These are phyloP conservation scores for human DNA, from an alignment of 2,113 vertebrate genomes.

Conservation along the genomic window GRCh38 chr1:243857501-243858000, in stretches of 20 bases:
- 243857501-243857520: too few species aligned
- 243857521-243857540: too few species aligned
- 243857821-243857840: not conserved
- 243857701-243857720: not conserved
- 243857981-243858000: not conserved
- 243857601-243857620: not conserved
- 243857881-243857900: not conserved
- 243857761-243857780: not conserved
- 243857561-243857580: not conserved
- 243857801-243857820: not conserved
- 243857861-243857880: not conserved
- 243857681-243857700: not conserved
- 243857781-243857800: not conserved
- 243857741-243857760: not conserved
- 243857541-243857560: too few species aligned
- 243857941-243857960: not conserved
- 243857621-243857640: not conserved
- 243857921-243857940: not conserved
- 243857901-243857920: not conserved
- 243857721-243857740: not conserved
- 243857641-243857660: slow-evolving; percentile 1
- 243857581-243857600: not conserved
- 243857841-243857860: not conserved
- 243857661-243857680: not conserved
- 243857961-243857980: not conserved